These are phyloP conservation scores for Xylocopa sonorina DNA, from an alignment of 1,140 invertebrate species.

Conservation along the genomic window DNA sequence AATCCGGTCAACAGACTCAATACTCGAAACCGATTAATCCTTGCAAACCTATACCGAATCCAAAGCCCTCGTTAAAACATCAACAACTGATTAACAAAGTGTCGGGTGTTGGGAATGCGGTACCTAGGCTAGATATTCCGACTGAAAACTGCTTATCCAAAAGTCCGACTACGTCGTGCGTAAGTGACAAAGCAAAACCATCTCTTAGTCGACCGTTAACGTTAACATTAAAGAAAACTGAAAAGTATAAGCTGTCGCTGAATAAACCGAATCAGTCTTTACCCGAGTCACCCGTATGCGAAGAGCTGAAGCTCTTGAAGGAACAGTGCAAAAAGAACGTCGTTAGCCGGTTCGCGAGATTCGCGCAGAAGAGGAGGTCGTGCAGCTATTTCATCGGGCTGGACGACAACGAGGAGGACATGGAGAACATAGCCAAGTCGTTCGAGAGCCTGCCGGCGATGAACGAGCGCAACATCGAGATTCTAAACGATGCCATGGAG, in stretches of 20 bases:
- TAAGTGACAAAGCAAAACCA: constrained; percentile 67
- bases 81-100: constrained; percentile 74
- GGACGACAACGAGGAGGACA: constrained; percentile 74
- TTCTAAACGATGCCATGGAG: constrained; percentile 57
- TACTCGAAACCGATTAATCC: constrained; percentile 77
- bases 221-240: constrained; percentile 78
- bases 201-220: constrained; percentile 73
- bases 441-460: constrained; percentile 77
- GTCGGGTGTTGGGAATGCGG: constrained; percentile 71
- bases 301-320: constrained; percentile 76
- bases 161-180: constrained; percentile 75
- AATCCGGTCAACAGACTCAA: constrained; percentile 69
- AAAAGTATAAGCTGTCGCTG: constrained; percentile 79
- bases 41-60: constrained; percentile 74
- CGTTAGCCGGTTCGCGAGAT: constrained; percentile 73
- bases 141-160: constrained; percentile 73
- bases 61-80: constrained; percentile 74
- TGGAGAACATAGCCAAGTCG: constrained; percentile 76
- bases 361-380: constrained; percentile 76
- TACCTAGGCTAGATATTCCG: constrained; percentile 69
- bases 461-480: constrained; percentile 72
- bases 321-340: constrained; percentile 74
- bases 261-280: constrained; percentile 79
- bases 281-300: constrained; percentile 81
- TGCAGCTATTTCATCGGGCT: constrained; percentile 80